Evolutionary conservation across 2,888 invertebrate species (phyloP), one percentile per base, ranked within the genome.

Genomic region (Hirtodrosophila confusa): DNA sequence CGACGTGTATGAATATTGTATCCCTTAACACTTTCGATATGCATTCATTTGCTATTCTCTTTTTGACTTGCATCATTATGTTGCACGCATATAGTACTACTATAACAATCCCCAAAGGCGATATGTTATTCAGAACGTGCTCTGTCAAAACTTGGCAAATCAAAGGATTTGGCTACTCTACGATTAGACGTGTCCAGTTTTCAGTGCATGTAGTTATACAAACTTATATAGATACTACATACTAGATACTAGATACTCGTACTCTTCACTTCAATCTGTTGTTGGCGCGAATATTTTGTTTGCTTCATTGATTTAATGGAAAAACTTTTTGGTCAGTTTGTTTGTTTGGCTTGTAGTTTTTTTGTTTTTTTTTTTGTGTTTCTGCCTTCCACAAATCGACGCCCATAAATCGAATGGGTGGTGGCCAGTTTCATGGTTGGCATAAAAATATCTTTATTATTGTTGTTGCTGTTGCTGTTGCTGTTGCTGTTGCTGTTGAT

Each of bases 291-390:
- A 75, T 79, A 72, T 83, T 85, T 85, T 80, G 71, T 72, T 54
- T 79, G 86, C 78, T 88, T 80, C 86, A 88, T 88, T 87, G 86
- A 87, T 86, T 86, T 86, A 88, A 88, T 87, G 86, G 88, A 71
- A 87, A 87, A 87, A 87, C 71, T 88, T 86, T 79, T 85, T 50
- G 69, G 45, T 67, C 58, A 58, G 62, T 67, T 65, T 64, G 64
- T 63, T 73, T 73, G 56, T 66, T 67, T 54, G 56, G 24, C 7
- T 50, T 40, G 33, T 27, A 17, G 17, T 6, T 5, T 9, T 31
- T 29, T 10, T 11, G 47, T 55, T 53, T 4, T 37, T 39, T 33
- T 24, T 33, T 43, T 55, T 55, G 7, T 7, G 31, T 36, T 39
- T 31, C 35, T n/a, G 17, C 10, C 39, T 39, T 33, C n/a, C 44